A percentile compares a stretch with the other conserved stretches of the same genome.
phyloP scores from a whole-genome alignment of 2,888 invertebrate species.

The Myathropa florea region DNA sequence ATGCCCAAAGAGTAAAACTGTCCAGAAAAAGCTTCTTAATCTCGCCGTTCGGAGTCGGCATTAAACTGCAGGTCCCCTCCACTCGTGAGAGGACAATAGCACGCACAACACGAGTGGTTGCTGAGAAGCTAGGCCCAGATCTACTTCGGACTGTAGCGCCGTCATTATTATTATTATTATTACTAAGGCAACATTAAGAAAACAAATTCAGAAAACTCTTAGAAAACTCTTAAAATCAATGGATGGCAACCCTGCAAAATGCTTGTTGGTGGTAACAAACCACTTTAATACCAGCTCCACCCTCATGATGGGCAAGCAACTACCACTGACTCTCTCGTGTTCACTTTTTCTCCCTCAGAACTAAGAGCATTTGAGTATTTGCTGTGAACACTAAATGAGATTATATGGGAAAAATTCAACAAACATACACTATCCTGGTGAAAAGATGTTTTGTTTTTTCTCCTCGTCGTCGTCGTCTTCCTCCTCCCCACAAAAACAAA shows the following conservation, averaged over 20 bases:
- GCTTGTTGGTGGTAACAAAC: slow-evolving; percentile 16
- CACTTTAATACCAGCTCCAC: slow-evolving; percentile 44
- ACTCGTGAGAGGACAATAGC: no score
- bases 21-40: no score
- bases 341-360: neutral
- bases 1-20: no score
- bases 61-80: no score
- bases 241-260: slow-evolving; percentile 13
- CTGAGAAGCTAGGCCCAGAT: no score
- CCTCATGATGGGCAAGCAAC: slow-evolving; percentile 19
- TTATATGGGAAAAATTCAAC: slow-evolving; percentile 48
- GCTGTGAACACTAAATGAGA: slow-evolving; percentile 62
- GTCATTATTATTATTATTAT: no score
- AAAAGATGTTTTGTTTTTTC: slow-evolving; percentile 26
- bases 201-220: no score
- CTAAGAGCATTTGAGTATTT: slow-evolving; percentile 13
- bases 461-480: neutral
- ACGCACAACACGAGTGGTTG: no score
- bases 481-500: no score
- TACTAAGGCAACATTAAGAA: no score
- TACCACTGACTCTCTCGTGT: neutral
- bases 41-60: no score
- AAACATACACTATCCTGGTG: slow-evolving; percentile 40
- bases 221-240: neutral
- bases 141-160: no score